phyloP scores from a whole-genome alignment of 2,888 invertebrate species.

The Drosophila stalkeri region DNA sequence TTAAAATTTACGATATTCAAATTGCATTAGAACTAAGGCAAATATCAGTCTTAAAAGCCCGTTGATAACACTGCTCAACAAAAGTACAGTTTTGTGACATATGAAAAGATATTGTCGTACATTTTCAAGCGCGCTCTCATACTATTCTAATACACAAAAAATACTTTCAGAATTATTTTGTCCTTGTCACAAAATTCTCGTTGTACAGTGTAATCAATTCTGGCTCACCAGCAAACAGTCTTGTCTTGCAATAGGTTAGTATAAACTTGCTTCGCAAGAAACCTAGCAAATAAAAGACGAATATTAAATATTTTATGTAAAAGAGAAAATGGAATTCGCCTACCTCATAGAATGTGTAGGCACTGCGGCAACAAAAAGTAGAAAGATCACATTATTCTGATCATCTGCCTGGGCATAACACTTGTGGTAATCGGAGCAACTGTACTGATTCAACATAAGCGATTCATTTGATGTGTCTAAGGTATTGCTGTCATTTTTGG shows the following conservation, averaged over 20 bases:
- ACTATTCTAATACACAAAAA: background rate
- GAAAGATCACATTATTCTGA: constrained; percentile 89
- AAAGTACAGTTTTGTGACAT: background rate
- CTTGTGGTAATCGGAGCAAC: constrained; percentile 95
- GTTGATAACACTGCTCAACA: background rate
- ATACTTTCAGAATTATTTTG: background rate
- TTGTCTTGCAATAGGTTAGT: constrained; percentile 88
- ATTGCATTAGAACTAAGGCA: constrained; percentile 6
- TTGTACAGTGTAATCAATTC: background rate
- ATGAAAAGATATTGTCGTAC: background rate
- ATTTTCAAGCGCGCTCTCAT: background rate
- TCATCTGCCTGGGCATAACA: constrained; percentile 90
- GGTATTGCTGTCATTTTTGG: constrained; percentile 12
- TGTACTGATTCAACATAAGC: constrained; percentile 87
- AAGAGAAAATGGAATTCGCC: background rate
- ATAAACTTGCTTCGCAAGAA: constrained; percentile 89
- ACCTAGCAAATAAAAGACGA: constrained; percentile 80
- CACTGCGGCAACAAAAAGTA: constrained; percentile 90
- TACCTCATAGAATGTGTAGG: constrained; percentile 91
- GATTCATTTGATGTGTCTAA: constrained; percentile 17
- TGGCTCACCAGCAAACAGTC: constrained; percentile 89
- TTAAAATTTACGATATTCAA: background rate
- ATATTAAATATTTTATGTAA: no score
- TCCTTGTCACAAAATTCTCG: background rate
- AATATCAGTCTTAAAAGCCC: constrained; percentile 54